Evolutionary conservation across 2,888 invertebrate genomes (phyloP), one percentile per base, ranked within the genome.

Genomic region (Bibio marci): DNA sequence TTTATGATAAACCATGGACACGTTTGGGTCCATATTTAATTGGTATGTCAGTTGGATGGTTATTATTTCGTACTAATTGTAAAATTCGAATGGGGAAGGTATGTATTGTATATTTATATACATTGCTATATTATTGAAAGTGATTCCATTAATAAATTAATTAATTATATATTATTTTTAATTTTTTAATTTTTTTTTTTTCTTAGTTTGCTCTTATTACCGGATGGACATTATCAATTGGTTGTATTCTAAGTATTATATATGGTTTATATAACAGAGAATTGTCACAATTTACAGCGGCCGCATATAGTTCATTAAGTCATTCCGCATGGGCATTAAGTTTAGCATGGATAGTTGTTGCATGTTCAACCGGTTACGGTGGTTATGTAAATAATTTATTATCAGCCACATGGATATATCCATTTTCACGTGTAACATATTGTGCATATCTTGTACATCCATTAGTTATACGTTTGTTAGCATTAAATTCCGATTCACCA

Each of bases 1-100:
- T 87, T 48, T 87, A 87, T 57, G 86, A 86, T 61, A 87, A 86
- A 58, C 86, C 86, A 2, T 87, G 86, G 83, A 86, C 86, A 0
- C 62, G 86, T 41, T 61, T 86, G 12, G 86, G 86, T 0, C 86
- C 86, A 0, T 87, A 86, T 57, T 64, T 86, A 3, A 76, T 86
- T 38, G 86, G 86, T 46, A 86, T 87, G 82, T 67, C 73, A 14
- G 76, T 78, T 1, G 86, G 86, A 0, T 87, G 85, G 76, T 71
- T 80, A 44, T 64, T 87, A 15, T 86, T 81, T 57, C 81, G 81
- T 60, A 83, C 80, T 19, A 77, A 83, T 54, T 74, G 82, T 57
- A 76, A 76, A 57, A 72, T 86, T 14, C 69, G 71, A 44, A 75
- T 86, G 71, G 71, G 70, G 26, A 75, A 70, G 66, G 79, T 80